A percentile compares a stretch with the other conserved stretches of the same genome.
phyloP scores from a whole-genome alignment of 2,888 invertebrate species.

The Altica lythri region DNA sequence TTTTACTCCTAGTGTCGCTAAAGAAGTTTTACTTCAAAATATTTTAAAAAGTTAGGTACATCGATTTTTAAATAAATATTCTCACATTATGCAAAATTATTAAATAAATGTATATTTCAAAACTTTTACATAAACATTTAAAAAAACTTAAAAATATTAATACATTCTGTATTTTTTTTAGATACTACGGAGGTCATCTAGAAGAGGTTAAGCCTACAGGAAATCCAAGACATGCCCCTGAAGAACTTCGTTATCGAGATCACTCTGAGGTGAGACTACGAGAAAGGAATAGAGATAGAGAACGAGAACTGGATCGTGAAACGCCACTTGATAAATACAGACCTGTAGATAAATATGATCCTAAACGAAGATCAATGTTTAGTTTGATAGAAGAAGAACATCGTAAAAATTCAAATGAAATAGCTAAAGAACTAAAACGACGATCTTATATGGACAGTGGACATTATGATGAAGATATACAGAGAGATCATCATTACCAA shows the following conservation, averaged over 20 bases:
- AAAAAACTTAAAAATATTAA: too few relatives aligned
- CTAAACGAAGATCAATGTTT: constrained; percentile 56
- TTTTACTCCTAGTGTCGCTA: too few relatives aligned
- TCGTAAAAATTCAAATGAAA: constrained; percentile 56
- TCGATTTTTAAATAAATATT: too few relatives aligned
- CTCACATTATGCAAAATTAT: too few relatives aligned
- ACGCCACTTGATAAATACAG: constrained; percentile 41
- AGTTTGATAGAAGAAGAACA: constrained; percentile 58
- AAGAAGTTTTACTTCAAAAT: too few relatives aligned
- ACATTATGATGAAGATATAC: constrained; percentile 42
- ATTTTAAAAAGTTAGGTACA: too few relatives aligned
- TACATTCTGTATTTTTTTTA: too few relatives aligned
- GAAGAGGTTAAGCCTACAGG: constrained; percentile 48
- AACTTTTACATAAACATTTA: too few relatives aligned
- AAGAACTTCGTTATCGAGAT: constrained; percentile 47
- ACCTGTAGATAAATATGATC: constrained; percentile 51
- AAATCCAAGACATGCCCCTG: constrained; percentile 47
- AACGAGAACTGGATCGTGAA: constrained; percentile 35
- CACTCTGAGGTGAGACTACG: constrained; percentile 18
- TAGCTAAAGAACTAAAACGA: constrained; percentile 59
- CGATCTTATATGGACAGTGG: constrained; percentile 56
- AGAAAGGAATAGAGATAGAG: constrained; percentile 36
- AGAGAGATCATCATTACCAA: constrained; percentile 57
- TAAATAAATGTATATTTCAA: too few relatives aligned
- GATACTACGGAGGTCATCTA: constrained; percentile 31